A percentile compares a stretch with the other conserved stretches of the same genome.
Evolutionary conservation across 2,113 vertebrate genomes (phyloP).

Genomic region (Taxidea taxus): DNA sequence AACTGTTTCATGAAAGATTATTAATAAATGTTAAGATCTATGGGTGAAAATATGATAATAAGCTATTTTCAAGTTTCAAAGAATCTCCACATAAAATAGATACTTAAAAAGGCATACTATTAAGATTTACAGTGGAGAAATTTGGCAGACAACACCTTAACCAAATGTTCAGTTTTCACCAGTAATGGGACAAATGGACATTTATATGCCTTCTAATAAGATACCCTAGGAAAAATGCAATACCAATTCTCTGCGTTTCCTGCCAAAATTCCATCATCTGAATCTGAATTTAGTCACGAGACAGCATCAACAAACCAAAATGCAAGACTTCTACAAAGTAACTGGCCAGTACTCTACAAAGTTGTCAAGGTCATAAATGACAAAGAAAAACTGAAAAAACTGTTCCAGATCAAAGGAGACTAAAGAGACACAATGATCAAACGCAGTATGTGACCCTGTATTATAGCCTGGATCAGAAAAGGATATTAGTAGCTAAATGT

Average conservation of each 20-base stretch:
- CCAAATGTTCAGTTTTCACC: background rate
- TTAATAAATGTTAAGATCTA: background rate
- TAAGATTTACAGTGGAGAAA: background rate
- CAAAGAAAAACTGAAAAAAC: background rate
- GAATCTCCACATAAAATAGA: background rate
- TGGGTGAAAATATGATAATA: background rate
- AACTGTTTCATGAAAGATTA: background rate
- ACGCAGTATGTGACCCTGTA: background rate
- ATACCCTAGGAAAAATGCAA: background rate
- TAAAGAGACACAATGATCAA: background rate
- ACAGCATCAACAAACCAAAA: conserved; percentile 9
- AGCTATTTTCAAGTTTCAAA: conserved; percentile 4
- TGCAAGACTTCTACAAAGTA: background rate
- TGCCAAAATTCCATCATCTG: background rate
- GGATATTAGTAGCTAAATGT: background rate
- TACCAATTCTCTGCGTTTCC: background rate
- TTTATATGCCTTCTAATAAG: background rate
- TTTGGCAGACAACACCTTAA: background rate
- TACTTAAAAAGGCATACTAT: background rate
- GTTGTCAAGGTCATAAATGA: background rate
- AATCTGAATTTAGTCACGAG: background rate
- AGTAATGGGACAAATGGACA: background rate
- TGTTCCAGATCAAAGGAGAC: conserved; percentile 1
- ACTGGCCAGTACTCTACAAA: background rate
- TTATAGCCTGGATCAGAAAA: background rate